Conservation (phyloP, 2,113 vertebrate genomes). For the Labeo catla region DNA sequence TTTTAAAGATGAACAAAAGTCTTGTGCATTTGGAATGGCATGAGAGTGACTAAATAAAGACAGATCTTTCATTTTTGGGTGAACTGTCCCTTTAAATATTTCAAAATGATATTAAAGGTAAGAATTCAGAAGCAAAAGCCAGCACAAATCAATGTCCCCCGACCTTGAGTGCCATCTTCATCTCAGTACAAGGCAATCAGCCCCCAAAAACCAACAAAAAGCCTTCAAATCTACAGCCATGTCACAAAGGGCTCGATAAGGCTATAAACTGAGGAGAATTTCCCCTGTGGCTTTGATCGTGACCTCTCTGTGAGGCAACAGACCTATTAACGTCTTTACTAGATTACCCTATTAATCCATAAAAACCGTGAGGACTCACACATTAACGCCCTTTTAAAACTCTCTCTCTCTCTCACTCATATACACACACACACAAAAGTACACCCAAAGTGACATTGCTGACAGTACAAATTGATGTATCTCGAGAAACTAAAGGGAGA, state of each 20-base stretch:
- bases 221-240: conserved; percentile 13
- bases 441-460: conserved; percentile 39
- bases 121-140: neutral
- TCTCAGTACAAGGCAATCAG: neutral
- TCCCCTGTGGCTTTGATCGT: conserved; percentile 18
- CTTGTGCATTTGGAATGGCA: neutral
- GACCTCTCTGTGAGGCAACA: conserved; percentile 24
- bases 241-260: conserved; percentile 21
- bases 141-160: neutral
- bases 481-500: conserved; percentile 49
- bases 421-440: neutral
- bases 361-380: conserved; percentile 14
- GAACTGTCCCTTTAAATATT: neutral
- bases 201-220: neutral
- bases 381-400: conserved; percentile 13
- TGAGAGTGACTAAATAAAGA: neutral
- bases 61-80: neutral
- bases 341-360: conserved; percentile 28
- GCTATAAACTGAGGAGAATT: conserved; percentile 6
- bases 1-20: neutral
- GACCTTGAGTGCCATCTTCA: conserved; percentile 15
- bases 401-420: neutral
- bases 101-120: neutral
- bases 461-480: conserved; percentile 44
- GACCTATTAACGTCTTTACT: conserved; percentile 17